Percentiles rank a stretch among this genome's conserved stretches.
Evolutionary conservation across 1,140 invertebrate genomes (phyloP).

Genomic region (Odontomachus brunneus): DNA sequence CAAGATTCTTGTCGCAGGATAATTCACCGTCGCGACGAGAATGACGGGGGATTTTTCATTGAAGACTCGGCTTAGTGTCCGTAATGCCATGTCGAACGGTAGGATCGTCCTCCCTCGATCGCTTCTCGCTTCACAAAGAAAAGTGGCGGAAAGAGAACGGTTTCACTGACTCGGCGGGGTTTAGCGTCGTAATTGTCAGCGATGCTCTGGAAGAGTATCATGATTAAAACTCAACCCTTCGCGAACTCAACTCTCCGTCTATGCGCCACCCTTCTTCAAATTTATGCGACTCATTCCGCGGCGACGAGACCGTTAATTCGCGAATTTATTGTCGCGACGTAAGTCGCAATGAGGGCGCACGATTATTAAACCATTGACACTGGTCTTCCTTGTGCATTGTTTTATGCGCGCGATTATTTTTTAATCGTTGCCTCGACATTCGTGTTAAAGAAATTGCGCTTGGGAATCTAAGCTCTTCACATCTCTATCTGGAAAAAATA

Average conservation of each 20-base stretch:
- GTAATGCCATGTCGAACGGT: conserved; percentile 46
- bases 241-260: neutral
- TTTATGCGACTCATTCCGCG: conserved; percentile 17
- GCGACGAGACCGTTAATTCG: neutral
- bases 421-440: no score
- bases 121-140: conserved; percentile 4
- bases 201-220: conserved; percentile 47
- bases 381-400: no score
- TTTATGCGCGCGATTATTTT: no score
- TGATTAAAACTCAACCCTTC: conserved; percentile 49
- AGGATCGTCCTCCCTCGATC: conserved; percentile 26
- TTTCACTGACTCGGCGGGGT: conserved; percentile 8
- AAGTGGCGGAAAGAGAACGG: neutral
- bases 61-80: conserved; percentile 8
- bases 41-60: conserved; percentile 48
- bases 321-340: neutral
- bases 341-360: neutral
- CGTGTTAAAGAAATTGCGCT: no score
- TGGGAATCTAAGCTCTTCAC: no score
- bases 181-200: conserved; percentile 47
- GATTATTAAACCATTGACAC: neutral
- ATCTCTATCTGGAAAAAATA: no score
- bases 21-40: conserved; percentile 12
- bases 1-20: conserved; percentile 5
- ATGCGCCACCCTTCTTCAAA: neutral